Evolutionary conservation across 2,113 vertebrate species (phyloP).

Genomic region (Cochlearius cochlearius): DNA sequence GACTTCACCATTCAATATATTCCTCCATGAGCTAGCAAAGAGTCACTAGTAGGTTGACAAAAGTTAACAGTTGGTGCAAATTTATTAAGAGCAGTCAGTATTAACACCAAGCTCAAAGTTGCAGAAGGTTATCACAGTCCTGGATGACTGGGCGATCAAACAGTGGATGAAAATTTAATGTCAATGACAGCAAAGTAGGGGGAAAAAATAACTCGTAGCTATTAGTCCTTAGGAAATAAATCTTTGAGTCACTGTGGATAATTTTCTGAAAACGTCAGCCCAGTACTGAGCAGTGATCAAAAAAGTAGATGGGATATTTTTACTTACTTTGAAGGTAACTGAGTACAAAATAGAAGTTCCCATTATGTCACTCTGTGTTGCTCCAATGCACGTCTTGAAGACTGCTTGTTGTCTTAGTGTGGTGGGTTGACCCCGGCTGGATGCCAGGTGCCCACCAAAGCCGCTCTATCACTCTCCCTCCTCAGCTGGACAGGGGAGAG

Average conservation of each 20-base stretch:
- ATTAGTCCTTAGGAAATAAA: background rate
- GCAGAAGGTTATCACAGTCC: background rate
- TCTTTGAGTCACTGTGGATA: background rate
- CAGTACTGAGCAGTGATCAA: background rate
- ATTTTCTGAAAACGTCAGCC: background rate
- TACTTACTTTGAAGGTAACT: background rate
- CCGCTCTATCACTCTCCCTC: background rate
- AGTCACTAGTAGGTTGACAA: background rate
- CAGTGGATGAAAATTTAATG: background rate
- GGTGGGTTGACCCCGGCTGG: background rate
- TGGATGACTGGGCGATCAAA: background rate
- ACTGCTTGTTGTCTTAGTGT: background rate
- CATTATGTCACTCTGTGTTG: conserved; percentile 5
- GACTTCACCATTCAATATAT: background rate
- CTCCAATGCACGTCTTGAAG: background rate
- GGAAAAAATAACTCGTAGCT: background rate
- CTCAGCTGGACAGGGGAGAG: background rate
- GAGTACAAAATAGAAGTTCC: background rate
- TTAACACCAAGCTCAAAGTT: background rate
- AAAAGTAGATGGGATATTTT: background rate
- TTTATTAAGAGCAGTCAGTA: background rate
- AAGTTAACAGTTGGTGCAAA: background rate
- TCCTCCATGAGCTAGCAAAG: background rate
- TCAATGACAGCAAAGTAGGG: background rate
- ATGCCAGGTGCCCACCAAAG: background rate